These are phyloP conservation scores for Cyclophora punctaria DNA, from an alignment of 2,888 invertebrate species.

Conservation along the genomic window DNA sequence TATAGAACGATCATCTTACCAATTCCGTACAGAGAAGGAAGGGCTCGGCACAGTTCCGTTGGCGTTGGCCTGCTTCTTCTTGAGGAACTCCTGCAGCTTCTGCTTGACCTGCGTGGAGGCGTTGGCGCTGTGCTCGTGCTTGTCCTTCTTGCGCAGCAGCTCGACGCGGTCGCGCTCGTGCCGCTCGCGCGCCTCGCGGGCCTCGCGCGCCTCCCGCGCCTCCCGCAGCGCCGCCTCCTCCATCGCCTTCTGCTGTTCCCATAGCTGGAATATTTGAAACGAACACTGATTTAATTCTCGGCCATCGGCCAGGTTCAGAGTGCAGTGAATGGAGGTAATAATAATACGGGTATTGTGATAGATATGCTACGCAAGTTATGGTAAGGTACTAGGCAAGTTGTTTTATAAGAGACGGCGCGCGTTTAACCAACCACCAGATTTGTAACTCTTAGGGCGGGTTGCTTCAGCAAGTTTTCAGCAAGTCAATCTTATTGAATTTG, in stretches of 20 bases:
- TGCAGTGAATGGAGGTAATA: no score
- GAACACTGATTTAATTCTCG: no score
- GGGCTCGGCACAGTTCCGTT: constrained; percentile 80
- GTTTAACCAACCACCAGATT: no score
- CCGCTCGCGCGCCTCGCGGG: constrained; percentile 80
- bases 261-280: constrained; percentile 76
- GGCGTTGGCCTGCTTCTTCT: constrained; percentile 86
- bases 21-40: constrained; percentile 80
- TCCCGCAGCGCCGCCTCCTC: constrained; percentile 89
- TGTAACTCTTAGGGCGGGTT: no score
- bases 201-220: constrained; percentile 83
- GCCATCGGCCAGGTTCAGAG: no score
- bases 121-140: constrained; percentile 95
- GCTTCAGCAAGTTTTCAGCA: no score
- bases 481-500: no score
- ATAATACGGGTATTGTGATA: no score
- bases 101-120: constrained; percentile 98
- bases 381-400: no score
- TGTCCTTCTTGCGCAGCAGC: constrained; percentile 92
- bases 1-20: constrained; percentile 65
- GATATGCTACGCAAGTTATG: no score
- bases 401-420: no score
- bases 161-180: constrained; percentile 89
- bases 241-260: constrained; percentile 91
- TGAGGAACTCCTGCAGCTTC: constrained; percentile 89